Conservation (phyloP, 2,113 vertebrate genomes). For the Antigone vipio region DNA sequence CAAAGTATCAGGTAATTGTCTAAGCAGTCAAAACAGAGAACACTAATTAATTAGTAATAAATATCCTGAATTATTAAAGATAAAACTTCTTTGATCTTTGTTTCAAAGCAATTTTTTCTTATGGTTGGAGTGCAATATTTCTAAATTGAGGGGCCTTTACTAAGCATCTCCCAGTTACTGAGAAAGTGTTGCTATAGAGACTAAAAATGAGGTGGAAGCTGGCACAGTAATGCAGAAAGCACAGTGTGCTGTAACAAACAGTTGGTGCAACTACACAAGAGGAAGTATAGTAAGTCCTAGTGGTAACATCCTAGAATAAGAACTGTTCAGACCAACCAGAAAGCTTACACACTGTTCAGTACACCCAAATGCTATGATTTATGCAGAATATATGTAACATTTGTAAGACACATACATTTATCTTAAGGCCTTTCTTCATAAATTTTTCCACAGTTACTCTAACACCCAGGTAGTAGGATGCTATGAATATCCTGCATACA, state of each 20-base stretch:
- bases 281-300: not conserved
- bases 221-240: not conserved
- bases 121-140: not conserved
- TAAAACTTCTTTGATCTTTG: conserved; percentile 37
- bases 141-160: conserved; percentile 2
- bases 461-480: not conserved
- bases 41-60: conserved; percentile 75
- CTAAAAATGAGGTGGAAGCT: not conserved
- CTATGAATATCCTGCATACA: not conserved
- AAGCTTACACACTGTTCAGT: not conserved
- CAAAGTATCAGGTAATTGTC: conserved; percentile 34
- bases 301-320: not conserved
- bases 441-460: not conserved
- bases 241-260: not conserved
- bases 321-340: not conserved
- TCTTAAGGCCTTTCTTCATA: not conserved
- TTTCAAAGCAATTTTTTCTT: conserved; percentile 58
- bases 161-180: not conserved
- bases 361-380: not conserved
- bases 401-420: not conserved
- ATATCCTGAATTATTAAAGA: conserved; percentile 75
- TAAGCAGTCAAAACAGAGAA: conserved; percentile 42
- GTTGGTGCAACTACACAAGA: not conserved
- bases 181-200: conserved; percentile 52
- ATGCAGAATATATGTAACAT: not conserved